Conservation (phyloP, 1,140 invertebrate genomes). For the Drosophila micromelanica region DNA sequence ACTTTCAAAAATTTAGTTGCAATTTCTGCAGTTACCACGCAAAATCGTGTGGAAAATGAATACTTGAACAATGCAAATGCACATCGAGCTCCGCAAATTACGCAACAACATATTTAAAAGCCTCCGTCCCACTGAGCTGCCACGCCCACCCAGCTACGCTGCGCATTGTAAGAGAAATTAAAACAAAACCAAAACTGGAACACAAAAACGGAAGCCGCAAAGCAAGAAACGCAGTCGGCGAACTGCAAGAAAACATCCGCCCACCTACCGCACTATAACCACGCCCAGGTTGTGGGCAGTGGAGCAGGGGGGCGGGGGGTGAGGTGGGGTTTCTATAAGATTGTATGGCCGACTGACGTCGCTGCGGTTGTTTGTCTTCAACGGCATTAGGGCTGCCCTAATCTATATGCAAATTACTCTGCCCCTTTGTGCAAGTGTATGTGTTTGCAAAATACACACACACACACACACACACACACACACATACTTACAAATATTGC, state of each 20-base stretch:
- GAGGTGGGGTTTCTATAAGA: constrained; percentile 4
- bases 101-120: constrained; percentile 56
- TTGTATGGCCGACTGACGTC: constrained; percentile 26
- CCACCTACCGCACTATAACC: not conserved
- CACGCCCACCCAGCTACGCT: constrained; percentile 6
- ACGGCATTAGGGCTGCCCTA: constrained; percentile 45
- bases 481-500: constrained; percentile 25
- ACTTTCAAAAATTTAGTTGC: constrained; percentile 6
- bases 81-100: constrained; percentile 28
- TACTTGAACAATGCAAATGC: constrained; percentile 42
- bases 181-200: constrained; percentile 19
- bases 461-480: constrained; percentile 34
- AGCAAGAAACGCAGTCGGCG: constrained; percentile 12
- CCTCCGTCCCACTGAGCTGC: not conserved
- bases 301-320: not conserved
- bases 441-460: constrained; percentile 13
- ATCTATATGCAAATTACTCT: constrained; percentile 62
- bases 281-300: constrained; percentile 2
- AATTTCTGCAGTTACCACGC: not conserved
- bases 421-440: constrained; percentile 2
- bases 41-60: not conserved
- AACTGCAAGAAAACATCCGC: constrained; percentile 20
- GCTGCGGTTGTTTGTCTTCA: constrained; percentile 45
- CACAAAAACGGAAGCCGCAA: constrained; percentile 18
- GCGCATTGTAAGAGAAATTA: constrained; percentile 9